phyloP scores from a whole-genome alignment of 2,113 vertebrate species.

The Anguilla rostrata region DNA sequence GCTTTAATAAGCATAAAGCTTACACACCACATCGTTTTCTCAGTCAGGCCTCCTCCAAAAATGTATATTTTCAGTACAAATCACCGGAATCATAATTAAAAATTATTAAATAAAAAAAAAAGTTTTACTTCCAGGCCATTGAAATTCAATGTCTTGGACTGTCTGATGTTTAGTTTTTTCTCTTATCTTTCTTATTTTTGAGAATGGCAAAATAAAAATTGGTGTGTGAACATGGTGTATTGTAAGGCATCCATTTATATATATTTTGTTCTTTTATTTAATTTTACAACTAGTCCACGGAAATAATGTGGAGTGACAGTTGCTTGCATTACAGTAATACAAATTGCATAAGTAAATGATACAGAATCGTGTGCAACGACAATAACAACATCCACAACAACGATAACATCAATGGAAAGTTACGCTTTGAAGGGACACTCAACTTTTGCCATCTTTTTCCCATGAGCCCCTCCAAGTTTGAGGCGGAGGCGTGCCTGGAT shows the following conservation, averaged over 20 bases:
- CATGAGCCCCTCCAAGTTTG: conserved; percentile 29
- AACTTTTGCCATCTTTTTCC: conserved; percentile 8
- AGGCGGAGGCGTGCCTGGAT: conserved; percentile 25
- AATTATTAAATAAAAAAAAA: background rate
- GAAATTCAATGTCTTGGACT: background rate
- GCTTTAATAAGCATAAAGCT: background rate
- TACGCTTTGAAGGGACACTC: conserved; percentile 37
- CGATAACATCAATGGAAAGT: conserved; percentile 42
- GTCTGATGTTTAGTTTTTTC: too few relatives aligned
- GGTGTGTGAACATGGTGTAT: conserved; percentile 35
- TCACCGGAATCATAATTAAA: background rate
- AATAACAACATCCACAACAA: conserved; percentile 55
- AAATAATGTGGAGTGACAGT: conserved; percentile 37
- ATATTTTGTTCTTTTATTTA: conserved; percentile 29
- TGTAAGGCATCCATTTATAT: conserved; percentile 52
- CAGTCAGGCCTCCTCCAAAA: background rate
- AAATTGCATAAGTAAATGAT: conserved; percentile 66
- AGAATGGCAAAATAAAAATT: conserved; percentile 7
- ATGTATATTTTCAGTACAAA: background rate
- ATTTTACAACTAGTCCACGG: conserved; percentile 42
- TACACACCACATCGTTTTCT: background rate
- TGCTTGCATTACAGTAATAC: conserved; percentile 52
- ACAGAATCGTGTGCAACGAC: conserved; percentile 54
- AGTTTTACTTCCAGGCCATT: background rate
- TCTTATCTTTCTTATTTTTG: background rate